Conservation (phyloP, 1,140 invertebrate species). For the Microplitis demolitor region DNA sequence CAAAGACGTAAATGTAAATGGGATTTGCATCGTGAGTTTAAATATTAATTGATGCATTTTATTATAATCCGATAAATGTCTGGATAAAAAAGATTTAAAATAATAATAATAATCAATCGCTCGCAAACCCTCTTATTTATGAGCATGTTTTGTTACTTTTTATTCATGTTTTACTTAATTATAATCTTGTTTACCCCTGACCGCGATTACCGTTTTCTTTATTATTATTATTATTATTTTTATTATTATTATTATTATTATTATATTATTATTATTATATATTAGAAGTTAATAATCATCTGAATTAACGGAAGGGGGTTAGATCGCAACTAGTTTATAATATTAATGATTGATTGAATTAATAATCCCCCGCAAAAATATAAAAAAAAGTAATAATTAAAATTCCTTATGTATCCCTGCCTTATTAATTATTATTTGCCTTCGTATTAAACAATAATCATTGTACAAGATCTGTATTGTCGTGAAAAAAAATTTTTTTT, state of each 20-base stretch:
- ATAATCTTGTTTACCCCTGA: conserved; percentile 46
- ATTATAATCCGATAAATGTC: conserved; percentile 26
- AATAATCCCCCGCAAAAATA: conserved; percentile 32
- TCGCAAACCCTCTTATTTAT: conserved; percentile 56
- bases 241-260: conserved; percentile 1
- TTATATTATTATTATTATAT: not conserved
- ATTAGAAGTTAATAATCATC: conserved; percentile 2
- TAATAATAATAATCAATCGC: conserved; percentile 47
- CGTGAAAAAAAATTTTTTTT: conserved; percentile 25
- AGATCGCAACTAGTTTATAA: conserved; percentile 48
- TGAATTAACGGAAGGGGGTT: conserved; percentile 21
- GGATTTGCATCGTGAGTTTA: conserved; percentile 30
- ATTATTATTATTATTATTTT: conserved; percentile 30
- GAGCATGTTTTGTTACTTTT: conserved; percentile 56
- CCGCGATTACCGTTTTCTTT: conserved; percentile 32
- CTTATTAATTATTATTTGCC: conserved; percentile 30
- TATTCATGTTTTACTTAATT: conserved; percentile 57
- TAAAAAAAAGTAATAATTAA: conserved; percentile 25
- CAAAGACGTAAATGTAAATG: conserved; percentile 31
- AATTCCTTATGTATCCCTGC: conserved; percentile 26
- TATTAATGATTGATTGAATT: conserved; percentile 39
- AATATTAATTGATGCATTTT: conserved; percentile 26
- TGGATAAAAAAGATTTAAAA: conserved; percentile 31
- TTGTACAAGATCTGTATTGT: conserved; percentile 32
- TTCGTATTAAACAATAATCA: conserved; percentile 26